Evolutionary conservation across 2,888 invertebrate species (phyloP).

Genomic region (Protonemura montana): DNA sequence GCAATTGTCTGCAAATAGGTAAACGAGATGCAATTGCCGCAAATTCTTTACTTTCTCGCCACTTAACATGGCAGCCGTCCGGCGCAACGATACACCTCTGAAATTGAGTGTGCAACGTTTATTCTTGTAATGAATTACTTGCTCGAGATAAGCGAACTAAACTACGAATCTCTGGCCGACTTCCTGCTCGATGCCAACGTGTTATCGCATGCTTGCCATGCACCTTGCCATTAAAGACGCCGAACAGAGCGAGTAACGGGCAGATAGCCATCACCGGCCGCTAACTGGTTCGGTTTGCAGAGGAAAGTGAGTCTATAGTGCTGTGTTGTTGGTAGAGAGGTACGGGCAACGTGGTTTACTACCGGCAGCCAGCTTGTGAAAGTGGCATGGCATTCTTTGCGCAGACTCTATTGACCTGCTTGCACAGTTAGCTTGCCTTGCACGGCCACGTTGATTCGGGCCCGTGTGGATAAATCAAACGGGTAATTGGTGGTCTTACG

Average conservation of each 20-base stretch:
- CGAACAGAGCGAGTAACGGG: background rate
- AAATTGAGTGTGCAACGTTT: background rate
- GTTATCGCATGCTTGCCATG: background rate
- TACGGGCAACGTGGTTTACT: too few species aligned
- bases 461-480: background rate
- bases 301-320: background rate
- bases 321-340: too few species aligned
- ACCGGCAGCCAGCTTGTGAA: background rate
- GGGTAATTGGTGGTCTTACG: background rate
- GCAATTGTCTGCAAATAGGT: background rate
- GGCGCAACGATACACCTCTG: too few species aligned
- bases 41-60: background rate
- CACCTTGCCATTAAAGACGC: background rate
- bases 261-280: background rate
- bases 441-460: background rate
- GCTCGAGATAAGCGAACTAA: too few species aligned
- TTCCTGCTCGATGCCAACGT: background rate
- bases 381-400: background rate
- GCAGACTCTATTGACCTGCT: background rate
- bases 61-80: background rate
- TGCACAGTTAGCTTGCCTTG: background rate
- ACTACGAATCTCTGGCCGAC: too few species aligned
- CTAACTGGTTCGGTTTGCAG: background rate
- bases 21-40: background rate
- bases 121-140: too few species aligned